Percentiles rank a stretch among this genome's conserved stretches.
Conservation (phyloP, 2,113 vertebrate species). For the Pelobates fuscus region DNA sequence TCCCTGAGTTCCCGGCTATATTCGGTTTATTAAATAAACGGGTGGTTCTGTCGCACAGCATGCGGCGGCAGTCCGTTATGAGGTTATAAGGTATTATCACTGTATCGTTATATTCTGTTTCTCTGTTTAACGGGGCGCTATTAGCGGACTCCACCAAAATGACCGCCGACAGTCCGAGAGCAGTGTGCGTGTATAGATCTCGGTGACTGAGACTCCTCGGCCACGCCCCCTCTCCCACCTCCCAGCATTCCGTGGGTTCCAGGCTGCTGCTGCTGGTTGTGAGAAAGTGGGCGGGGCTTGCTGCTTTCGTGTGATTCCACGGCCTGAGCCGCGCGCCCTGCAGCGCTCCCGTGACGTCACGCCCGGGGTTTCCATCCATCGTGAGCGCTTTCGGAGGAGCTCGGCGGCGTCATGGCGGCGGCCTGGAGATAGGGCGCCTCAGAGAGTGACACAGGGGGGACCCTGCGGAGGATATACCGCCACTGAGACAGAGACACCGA, state of each 20-base stretch:
- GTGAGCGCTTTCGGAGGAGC: constrained; percentile 42
- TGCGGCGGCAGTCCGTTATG: too few species aligned
- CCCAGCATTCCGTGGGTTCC: neutral
- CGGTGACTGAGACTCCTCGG: neutral
- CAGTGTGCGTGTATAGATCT: neutral
- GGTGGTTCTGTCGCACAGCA: too few species aligned
- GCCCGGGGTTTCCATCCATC: constrained; percentile 47
- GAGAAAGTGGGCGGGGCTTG: constrained; percentile 4
- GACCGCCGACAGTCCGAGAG: neutral
- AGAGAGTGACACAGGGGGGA: neutral
- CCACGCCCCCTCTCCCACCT: neutral
- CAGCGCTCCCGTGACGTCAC: constrained; percentile 47
- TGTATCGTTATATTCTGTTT: too few species aligned
- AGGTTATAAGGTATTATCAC: too few species aligned
- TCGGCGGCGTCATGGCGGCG: constrained; percentile 46
- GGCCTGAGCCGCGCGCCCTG: constrained; percentile 36
- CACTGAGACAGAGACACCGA: too few species aligned
- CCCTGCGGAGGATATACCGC: neutral
- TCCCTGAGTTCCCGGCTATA: too few species aligned
- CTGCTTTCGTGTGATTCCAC: constrained; percentile 31
- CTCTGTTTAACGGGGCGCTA: too few species aligned
- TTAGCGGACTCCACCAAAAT: neutral
- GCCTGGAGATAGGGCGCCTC: constrained; percentile 26
- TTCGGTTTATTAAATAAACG: too few species aligned
- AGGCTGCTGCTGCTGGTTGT: neutral